A percentile compares a stretch with the other conserved stretches of the same genome.
phyloP scores from a whole-genome alignment of 2,797 vertebrate species.

The Danio tinwini region DNA sequence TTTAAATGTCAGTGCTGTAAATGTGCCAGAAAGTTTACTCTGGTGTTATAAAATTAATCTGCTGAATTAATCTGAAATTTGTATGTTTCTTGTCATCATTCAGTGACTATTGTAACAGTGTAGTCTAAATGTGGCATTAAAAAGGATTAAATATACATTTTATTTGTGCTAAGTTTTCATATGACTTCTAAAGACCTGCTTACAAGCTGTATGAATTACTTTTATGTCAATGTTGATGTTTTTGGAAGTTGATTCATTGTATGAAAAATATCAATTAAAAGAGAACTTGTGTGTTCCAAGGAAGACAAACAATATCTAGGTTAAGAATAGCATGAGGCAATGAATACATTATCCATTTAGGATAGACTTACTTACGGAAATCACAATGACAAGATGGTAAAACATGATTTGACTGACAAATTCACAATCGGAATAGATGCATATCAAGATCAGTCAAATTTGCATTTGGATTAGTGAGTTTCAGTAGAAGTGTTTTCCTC shows the following conservation, averaged over 20 bases:
- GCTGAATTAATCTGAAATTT: no score
- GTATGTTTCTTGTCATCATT: no score
- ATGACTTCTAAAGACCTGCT: background rate
- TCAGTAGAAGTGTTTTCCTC: background rate
- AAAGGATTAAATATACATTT: background rate
- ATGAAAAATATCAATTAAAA: background rate
- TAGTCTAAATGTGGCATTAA: no score
- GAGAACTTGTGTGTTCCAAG: background rate
- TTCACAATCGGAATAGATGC: slow-evolving; percentile 55
- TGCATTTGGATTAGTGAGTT: slow-evolving; percentile 70
- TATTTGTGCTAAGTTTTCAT: background rate
- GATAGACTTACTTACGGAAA: slow-evolving; percentile 16
- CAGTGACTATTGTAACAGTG: no score
- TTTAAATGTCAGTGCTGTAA: no score
- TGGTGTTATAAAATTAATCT: no score
- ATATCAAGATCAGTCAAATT: slow-evolving; percentile 64
- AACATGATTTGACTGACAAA: slow-evolving; percentile 60
- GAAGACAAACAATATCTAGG: background rate
- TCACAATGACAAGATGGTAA: slow-evolving; percentile 10
- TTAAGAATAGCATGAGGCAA: background rate
- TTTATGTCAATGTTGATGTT: background rate
- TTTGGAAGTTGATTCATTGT: background rate
- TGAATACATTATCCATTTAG: slow-evolving; percentile 10
- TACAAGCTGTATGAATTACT: no score
- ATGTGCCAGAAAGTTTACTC: no score